Base-by-base conservation (phyloP, 2,888 invertebrate species). In the Colletes collaris region DNA sequence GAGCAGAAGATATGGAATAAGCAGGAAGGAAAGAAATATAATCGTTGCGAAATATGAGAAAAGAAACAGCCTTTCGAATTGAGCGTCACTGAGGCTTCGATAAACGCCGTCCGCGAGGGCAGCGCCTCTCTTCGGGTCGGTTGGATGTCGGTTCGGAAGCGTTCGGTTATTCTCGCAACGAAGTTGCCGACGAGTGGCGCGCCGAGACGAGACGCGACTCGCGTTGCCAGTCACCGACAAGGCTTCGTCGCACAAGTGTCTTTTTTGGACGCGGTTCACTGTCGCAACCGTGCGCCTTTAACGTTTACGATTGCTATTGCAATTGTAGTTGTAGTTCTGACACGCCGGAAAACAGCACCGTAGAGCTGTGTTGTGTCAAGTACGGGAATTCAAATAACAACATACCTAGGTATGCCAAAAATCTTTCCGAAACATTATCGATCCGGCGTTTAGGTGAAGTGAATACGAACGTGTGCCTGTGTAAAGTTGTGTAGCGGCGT, bases 161-260 rank as follows among this genome's bases (percentile, higher is more conserved):
- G 11, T n/a, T 78, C 77, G 78, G 77, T 35, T 16, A 4, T 35
- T 19, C 35, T 40, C 69, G 78, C 13, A 55, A 27, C 37, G 52
- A 35, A 60, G 53, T 70, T 35, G 65, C 53, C 64, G 65, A 65
- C 50, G 68, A 73, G 74, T 53, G 52, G 77, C 83, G 75, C 74
- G 67, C 27, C 65, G 77, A 72, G 73, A 44, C 59, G 59, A 8
- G 44, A 44, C 62, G 62, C 35, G 50, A 16, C 50, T 80, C 72
- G 73, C 81, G 63, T 79, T 64, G 73, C 64, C 84, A 85, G 88
- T 86, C 82, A 68, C 58, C 79, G 81, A 81, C 77, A 75, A 73
- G 74, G 74, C 64, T 63, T 83, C 63, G 37, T 10, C 59, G 72
- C 49, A 79, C 72, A 16, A 66, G 68, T 52, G 40, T 72, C 75